Evolutionary conservation across 2,113 vertebrate species (phyloP), one percentile per base, ranked within the genome.

Genomic region (Megaptera novaeangliae): DNA sequence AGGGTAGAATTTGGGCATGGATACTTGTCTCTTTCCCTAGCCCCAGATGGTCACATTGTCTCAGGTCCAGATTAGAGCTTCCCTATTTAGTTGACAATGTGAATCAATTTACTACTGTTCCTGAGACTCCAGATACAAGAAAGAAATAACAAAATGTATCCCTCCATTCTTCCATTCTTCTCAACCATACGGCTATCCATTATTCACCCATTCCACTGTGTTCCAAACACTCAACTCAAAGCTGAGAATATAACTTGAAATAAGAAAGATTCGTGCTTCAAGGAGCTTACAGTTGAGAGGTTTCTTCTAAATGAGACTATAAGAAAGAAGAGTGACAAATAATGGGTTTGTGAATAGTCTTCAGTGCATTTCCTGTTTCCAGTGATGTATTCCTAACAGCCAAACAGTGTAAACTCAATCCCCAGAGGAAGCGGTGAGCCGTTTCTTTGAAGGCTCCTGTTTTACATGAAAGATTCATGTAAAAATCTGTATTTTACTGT

Each of bases 371-470:
- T 93, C 52, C 14, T 88, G 17, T 39, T 75, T 88, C 4, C n/a
- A 86, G 5, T 34, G 21, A 93, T 68, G 29, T 80, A 78, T 71
- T 36, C 46, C 29, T 69, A 71, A 93, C 8, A 88, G 49, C 8
- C 21, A 39, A 68, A 7, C 3, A 69, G 13, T 82, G 12, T 52
- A 63, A 85, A 80, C 25, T 95, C 52, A 85, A 44, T 5, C 14
- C n/a, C 29, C 61, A 72, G 46, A 39, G 31, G 9, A 64, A 6
- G 31, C 17, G 6, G 1, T 41, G 20, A 91, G 36, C 49, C 23
- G 41, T 89, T 69, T 94, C 63, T 86, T 95, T 95, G 59, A 94
- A 97, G 25, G 21, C 13, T 91, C 68, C 39, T 59, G 13, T 55
- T 96, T 89, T 96, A 68, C 27, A 12, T 87, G 82, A 90, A 82